Percentiles rank a stretch among this genome's conserved stretches.
These are phyloP conservation scores for Epistrophe grossulariae DNA, from an alignment of 2,888 invertebrate genomes.

Conservation along the genomic window DNA sequence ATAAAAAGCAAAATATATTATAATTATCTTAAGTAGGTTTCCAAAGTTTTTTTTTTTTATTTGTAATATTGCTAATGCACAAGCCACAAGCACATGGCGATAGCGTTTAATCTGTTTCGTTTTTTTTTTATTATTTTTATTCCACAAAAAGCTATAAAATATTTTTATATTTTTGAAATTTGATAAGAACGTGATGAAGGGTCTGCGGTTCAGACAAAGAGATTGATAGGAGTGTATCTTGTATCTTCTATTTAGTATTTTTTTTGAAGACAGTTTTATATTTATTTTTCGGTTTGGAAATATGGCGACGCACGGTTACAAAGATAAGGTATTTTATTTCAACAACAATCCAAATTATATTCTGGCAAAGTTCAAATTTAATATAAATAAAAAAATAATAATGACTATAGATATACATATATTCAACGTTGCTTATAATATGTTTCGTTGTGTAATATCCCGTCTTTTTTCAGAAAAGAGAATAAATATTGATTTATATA, in stretches of 20 bases:
- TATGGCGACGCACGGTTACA: not conserved
- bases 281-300: not conserved
- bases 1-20: slow-evolving; percentile 1
- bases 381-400: not conserved
- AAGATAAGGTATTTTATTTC: not conserved
- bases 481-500: too few relatives aligned
- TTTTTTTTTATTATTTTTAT: slow-evolving; percentile 40
- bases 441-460: too few relatives aligned
- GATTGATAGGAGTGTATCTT: slow-evolving; percentile 19
- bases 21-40: slow-evolving; percentile 18
- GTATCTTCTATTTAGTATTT: not conserved
- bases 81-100: slow-evolving; percentile 46
- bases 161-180: slow-evolving; percentile 67
- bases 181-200: slow-evolving; percentile 66
- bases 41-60: slow-evolving; percentile 13
- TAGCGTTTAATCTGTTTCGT: slow-evolving; percentile 52
- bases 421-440: too few relatives aligned
- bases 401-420: too few relatives aligned
- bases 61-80: slow-evolving; percentile 52
- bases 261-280: not conserved
- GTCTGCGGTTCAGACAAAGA: slow-evolving; percentile 4
- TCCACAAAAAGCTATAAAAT: slow-evolving; percentile 61
- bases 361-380: not conserved
- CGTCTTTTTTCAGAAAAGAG: too few relatives aligned
- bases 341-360: not conserved